Conservation (phyloP, 2,888 invertebrate genomes). For the Agriotes lineatus region DNA sequence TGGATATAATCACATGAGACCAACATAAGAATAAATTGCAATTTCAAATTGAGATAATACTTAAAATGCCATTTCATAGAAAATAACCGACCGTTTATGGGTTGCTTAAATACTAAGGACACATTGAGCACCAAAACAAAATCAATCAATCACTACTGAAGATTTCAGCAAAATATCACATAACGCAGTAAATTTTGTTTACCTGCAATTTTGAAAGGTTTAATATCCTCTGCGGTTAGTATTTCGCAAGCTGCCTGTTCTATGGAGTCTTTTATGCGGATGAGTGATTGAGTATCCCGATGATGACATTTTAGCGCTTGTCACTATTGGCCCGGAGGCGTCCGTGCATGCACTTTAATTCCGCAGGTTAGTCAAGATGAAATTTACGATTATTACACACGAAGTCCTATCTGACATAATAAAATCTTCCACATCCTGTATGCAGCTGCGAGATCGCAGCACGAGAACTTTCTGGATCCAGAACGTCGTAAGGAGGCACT, state of each 20-base stretch:
- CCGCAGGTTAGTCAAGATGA: slow-evolving; percentile 7
- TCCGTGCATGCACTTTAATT: slow-evolving; percentile 13
- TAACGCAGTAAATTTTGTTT: neutral
- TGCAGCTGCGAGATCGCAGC: neutral
- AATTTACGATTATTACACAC: slow-evolving; percentile 4
- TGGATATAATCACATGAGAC: too few relatives aligned
- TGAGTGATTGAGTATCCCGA: neutral
- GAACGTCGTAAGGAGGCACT: slow-evolving; percentile 4
- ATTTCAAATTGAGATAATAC: too few relatives aligned
- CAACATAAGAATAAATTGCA: too few relatives aligned
- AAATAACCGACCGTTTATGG: too few relatives aligned
- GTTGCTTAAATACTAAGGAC: too few relatives aligned
- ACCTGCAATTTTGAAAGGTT: neutral
- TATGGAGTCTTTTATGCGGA: slow-evolving; percentile 1
- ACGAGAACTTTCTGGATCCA: neutral
- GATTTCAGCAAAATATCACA: neutral
- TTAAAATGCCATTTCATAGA: too few relatives aligned
- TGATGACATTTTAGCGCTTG: slow-evolving; percentile 19
- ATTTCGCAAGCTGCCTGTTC: slow-evolving; percentile 5
- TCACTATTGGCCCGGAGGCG: slow-evolving; percentile 14
- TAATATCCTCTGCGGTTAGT: neutral
- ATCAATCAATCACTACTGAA: too few relatives aligned
- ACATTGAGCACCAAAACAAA: too few relatives aligned
- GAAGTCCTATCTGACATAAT: neutral
- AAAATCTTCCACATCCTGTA: too few relatives aligned